Base-by-base conservation (phyloP, 1,140 invertebrate species). In the Drosophila burlai region DNA sequence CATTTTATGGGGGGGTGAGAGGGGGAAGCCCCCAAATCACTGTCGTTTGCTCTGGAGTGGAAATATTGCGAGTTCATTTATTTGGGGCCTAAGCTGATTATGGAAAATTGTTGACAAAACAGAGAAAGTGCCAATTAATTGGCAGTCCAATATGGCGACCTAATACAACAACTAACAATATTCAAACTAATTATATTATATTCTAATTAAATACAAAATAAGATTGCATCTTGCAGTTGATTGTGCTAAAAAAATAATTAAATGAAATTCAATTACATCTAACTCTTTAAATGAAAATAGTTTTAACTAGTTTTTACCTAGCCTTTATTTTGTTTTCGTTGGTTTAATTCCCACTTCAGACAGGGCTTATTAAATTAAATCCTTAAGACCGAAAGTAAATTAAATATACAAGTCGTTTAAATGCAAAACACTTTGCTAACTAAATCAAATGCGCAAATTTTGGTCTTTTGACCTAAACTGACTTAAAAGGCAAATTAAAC, bases 361-460 rank as follows among this genome's bases (percentile, higher is more conserved):
- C 4, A 50, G n/a, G n/a, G n/a, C 10, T 59, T 40, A 42, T 67
- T 31, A 15, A 21, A 49, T 42, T 11, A 46, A 58, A 18, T 18
- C 21, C 11, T 36, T 4, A 40, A 38, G 43, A 9, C 26, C 38
- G 21, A 49, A 71, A 71, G 52, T 24, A 40, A 54, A 73, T 73
- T 61, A 73, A 74, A 42, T 38, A 13, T 5, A 38, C 26, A 54
- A 74, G 36, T 62, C 38, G 15, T 54, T 62, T 45, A 47, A 61
- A 40, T 74, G 54, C n/a, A 54, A 69, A 69, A 67, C 47, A 54
- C 63, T 69, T 34, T 54, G n/a, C 2, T 36, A 26, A 69, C 38
- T 45, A 36, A 69, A 52, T 67, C 11, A 69, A 67, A 21, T 68
- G 13, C 63, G 1, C n/a, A 26, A 68, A 66, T 36, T 43, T 9